Evolutionary conservation across 2,888 invertebrate genomes (phyloP), one percentile per base, ranked within the genome.

Genomic region (Gastracanthus pulcherrimus): DNA sequence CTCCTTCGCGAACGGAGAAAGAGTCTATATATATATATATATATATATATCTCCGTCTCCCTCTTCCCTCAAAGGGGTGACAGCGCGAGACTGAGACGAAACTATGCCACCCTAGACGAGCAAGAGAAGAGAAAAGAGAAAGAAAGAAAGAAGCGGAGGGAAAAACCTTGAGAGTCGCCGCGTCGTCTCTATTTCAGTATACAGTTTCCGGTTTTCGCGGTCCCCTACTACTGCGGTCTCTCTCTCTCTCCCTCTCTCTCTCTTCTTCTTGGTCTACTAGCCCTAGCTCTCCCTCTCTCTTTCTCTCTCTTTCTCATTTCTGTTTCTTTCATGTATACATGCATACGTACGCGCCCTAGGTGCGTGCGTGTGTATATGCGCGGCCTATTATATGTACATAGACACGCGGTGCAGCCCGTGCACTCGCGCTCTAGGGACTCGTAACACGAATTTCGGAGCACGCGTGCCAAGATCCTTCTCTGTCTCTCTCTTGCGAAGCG

Each of bases 161-260:
- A 84, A 84, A 84, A 86, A 84, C 84, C 84, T 85, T 83, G 86
- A 81, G 84, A 85, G 82, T 84, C 86, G 71, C 16, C 4, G 34
- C 36, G 84, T 86, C 86, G 86, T 86, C 87, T 89, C 89, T 87
- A 87, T 88, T 88, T 88, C 89, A 87, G 84, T 87, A 84, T 87
- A 88, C 87, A 88, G 90, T 87, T 87, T 89, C 89, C 88, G 89
- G 89, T 89, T 89, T 88, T 89, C 88, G 87, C 85, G 86, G 85
- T 86, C 85, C 87, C 87, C 86, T 83, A 80, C 36, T 76, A 66
- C 86, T 55, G 45, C 74, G 19, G 76, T 51, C 36, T 66, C 41
- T 67, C 72, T 70, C 64, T 76, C 76, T 26, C 36, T 29, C 16
- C 11, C 29, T 62, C 36, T 62, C n/a, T 62, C 26, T 31, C 13